Base-by-base conservation (phyloP, 2,797 vertebrate species). In the Chromobotia macracanthus region DNA sequence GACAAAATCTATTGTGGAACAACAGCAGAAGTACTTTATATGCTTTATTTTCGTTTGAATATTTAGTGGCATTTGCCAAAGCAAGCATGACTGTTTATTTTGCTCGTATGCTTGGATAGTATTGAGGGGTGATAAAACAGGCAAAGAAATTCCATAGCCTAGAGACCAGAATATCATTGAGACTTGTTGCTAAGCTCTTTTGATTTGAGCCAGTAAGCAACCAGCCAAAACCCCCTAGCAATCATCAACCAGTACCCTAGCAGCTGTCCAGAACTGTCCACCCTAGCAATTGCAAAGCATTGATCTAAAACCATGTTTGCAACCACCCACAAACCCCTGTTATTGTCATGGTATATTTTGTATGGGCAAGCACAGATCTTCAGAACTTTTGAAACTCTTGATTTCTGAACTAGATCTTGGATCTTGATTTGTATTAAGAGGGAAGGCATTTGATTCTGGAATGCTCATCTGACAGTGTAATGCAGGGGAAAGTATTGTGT, bases 401-500 rank as follows among this genome's bases (percentile, higher is more conserved):
- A 12, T 23, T 16, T 69, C 61, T 63, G 50, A 61, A 31, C 31
- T 31, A 31, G 31, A 31, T 31, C n/a, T 31, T 3, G 31, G 5
- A 31, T 31, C 11, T 25, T 23, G 31, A 48, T 48, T 80, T 72
- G 61, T 68, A 79, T 75, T 31, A 71, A 64, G 55, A 41, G 65
- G 67, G 53, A 13, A 63, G 35, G 75, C 23, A 76, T 83, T 66
- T 72, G 68, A 67, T 80, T 51, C 81, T 77, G 83, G 78, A 78
- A 84, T 86, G 63, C 67, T 81, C 81, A 58, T 80, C 69, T 69
- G 51, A 76, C 66, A 71, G 80, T 80, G 28, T 74, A 76, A 82
- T 79, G 53, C 79, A 64, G 79, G 44, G 41, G 79, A 75, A 85
- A 87, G 86, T 88, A 85, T 87, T 88, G 80, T 84, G 87, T 78